Conservation (phyloP, 2,888 invertebrate species). For the Mesorhabditis spiculigera region DNA sequence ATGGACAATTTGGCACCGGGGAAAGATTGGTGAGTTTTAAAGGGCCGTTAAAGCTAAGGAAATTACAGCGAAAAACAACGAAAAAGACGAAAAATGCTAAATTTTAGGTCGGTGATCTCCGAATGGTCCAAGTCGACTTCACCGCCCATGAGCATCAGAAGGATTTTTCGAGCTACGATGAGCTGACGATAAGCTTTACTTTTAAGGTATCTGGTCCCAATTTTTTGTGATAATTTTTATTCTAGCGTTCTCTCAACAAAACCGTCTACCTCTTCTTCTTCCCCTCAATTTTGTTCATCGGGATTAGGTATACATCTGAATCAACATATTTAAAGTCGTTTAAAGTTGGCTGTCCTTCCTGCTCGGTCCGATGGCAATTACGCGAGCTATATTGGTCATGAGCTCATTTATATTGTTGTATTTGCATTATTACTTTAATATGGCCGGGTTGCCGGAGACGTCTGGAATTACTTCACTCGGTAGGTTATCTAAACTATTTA, state of each 20-base stretch:
- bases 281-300: not conserved
- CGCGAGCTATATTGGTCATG: constrained; percentile 34
- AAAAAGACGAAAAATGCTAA: not conserved
- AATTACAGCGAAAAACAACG: no score
- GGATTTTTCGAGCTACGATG: not conserved
- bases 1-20: not conserved
- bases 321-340: constrained; percentile 7
- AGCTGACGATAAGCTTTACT: not conserved
- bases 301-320: not conserved
- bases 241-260: not conserved
- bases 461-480: constrained; percentile 22
- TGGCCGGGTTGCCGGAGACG: constrained; percentile 17
- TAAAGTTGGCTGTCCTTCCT: constrained; percentile 39
- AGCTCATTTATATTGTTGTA: constrained; percentile 31
- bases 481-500: constrained; percentile 7
- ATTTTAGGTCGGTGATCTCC: not conserved
- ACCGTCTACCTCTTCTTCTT: not conserved
- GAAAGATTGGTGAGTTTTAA: not conserved
- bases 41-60: not conserved
- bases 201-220: not conserved
- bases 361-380: constrained; percentile 50
- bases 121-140: constrained; percentile 6
- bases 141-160: not conserved
- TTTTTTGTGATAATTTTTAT: not conserved
- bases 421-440: constrained; percentile 22